Percentiles rank a stretch among this genome's conserved stretches.
phyloP scores from a whole-genome alignment of 1,140 invertebrate species.

The Euwallacea fornicatus region DNA sequence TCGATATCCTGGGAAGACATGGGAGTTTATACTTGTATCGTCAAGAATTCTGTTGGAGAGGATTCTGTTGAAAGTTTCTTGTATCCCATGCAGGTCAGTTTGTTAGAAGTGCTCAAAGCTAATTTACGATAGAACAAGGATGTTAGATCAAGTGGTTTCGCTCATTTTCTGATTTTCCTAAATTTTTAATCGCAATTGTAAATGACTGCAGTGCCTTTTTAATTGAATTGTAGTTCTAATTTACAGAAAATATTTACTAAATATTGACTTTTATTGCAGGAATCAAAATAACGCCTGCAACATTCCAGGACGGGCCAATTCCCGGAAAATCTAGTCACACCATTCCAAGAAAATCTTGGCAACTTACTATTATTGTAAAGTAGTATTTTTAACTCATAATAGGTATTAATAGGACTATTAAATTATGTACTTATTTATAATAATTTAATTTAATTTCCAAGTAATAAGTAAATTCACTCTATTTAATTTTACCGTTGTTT shows the following conservation, averaged over 20 bases:
- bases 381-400: constrained; percentile 31
- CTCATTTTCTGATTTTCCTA: neutral
- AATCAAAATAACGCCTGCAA: constrained; percentile 29
- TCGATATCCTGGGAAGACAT: constrained; percentile 75
- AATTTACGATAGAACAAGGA: neutral
- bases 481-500: too few relatives aligned
- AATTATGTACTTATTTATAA: constrained; percentile 35
- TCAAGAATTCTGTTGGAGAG: constrained; percentile 66
- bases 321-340: constrained; percentile 34
- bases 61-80: constrained; percentile 72
- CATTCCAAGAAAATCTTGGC: constrained; percentile 38
- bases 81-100: constrained; percentile 69
- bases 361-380: constrained; percentile 34
- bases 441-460: neutral
- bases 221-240: too few relatives aligned
- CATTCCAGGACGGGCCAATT: neutral
- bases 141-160: neutral
- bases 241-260: neutral
- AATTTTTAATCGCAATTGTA: neutral
- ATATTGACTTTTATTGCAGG: constrained; percentile 33
- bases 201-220: too few relatives aligned
- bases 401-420: constrained; percentile 35
- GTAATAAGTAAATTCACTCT: too few relatives aligned
- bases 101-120: constrained; percentile 8
- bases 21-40: constrained; percentile 76